A percentile compares a stretch with the other conserved stretches of the same genome.
These are phyloP conservation scores for Conopomorpha cramerella DNA, from an alignment of 1,140 invertebrate species.

Conservation along the genomic window DNA sequence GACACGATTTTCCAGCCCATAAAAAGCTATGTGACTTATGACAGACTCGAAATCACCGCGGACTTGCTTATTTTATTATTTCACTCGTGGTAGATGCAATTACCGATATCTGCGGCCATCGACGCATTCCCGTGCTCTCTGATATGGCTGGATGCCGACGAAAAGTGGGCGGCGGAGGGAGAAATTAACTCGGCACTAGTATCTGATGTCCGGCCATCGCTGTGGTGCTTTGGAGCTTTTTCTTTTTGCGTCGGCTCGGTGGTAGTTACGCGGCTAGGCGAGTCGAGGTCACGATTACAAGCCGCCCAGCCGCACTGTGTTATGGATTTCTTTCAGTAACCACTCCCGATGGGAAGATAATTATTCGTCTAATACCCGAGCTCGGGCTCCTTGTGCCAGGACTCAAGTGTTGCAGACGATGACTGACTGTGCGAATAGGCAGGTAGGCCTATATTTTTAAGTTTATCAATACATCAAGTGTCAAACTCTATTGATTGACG, in stretches of 20 bases:
- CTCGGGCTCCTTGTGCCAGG: too few relatives aligned
- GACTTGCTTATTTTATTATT: slow-evolving; percentile 16
- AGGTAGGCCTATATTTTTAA: too few relatives aligned
- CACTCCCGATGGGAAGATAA: too few relatives aligned
- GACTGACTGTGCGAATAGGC: too few relatives aligned
- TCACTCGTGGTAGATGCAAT: slow-evolving; percentile 27
- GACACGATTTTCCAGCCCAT: slow-evolving; percentile 7
- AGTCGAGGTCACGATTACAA: too few relatives aligned
- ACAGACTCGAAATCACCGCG: background rate
- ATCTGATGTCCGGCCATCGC: slow-evolving; percentile 12
- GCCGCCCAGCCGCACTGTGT: too few relatives aligned
- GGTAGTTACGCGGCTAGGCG: too few relatives aligned
- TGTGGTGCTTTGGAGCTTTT: slow-evolving; percentile 9
- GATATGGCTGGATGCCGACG: slow-evolving; percentile 12
- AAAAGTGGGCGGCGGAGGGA: slow-evolving; percentile 20
- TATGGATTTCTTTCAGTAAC: too few relatives aligned
- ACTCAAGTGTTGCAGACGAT: too few relatives aligned
- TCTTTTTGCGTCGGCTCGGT: slow-evolving; percentile 7
- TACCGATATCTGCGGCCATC: slow-evolving; percentile 19
- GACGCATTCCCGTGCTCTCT: slow-evolving; percentile 8
- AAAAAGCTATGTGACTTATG: background rate
- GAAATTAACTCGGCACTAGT: slow-evolving; percentile 20
- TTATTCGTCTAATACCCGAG: too few relatives aligned
- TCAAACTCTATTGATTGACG: too few relatives aligned
- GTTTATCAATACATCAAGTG: too few relatives aligned